A percentile compares a stretch with the other conserved stretches of the same genome.
Conservation (phyloP, 2,888 invertebrate genomes). For the Dicyrtomina minuta region DNA sequence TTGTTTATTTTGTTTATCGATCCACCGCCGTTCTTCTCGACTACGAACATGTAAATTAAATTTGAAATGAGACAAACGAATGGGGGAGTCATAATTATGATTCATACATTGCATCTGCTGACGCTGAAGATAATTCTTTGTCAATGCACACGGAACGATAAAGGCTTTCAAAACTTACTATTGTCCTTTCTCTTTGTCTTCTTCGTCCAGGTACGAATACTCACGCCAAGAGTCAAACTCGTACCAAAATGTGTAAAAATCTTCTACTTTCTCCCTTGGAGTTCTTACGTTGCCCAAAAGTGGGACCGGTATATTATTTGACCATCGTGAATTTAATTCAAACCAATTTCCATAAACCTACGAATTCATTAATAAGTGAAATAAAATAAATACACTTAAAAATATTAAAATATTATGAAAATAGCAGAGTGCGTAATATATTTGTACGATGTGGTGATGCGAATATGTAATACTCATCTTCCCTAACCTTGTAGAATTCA, state of each 20-base stretch:
- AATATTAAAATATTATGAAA: neutral
- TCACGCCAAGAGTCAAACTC: slow-evolving; percentile 99
- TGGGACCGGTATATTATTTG: slow-evolving; percentile 82
- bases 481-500: slow-evolving; percentile 52
- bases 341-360: slow-evolving; percentile 62
- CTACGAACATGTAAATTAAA: too few species aligned
- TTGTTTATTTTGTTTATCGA: slow-evolving; percentile 96
- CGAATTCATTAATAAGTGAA: slow-evolving; percentile 23
- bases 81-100: neutral
- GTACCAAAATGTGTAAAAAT: slow-evolving; percentile 97
- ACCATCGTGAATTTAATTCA: slow-evolving; percentile 84
- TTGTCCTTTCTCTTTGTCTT: slow-evolving; percentile 96
- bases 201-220: slow-evolving; percentile 97
- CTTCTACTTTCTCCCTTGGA: slow-evolving; percentile 80
- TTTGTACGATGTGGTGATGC: too few species aligned
- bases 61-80: neutral
- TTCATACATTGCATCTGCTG: too few species aligned
- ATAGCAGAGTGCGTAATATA: too few species aligned
- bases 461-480: too few species aligned
- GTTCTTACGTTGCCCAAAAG: slow-evolving; percentile 75
- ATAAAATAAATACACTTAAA: slow-evolving; percentile 15
- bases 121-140: too few species aligned
- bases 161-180: too few species aligned
- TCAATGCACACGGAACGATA: too few species aligned
- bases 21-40: slow-evolving; percentile 94